These are phyloP conservation scores for Chalcis sispes DNA, from an alignment of 2,888 invertebrate species.

Conservation along the genomic window DNA sequence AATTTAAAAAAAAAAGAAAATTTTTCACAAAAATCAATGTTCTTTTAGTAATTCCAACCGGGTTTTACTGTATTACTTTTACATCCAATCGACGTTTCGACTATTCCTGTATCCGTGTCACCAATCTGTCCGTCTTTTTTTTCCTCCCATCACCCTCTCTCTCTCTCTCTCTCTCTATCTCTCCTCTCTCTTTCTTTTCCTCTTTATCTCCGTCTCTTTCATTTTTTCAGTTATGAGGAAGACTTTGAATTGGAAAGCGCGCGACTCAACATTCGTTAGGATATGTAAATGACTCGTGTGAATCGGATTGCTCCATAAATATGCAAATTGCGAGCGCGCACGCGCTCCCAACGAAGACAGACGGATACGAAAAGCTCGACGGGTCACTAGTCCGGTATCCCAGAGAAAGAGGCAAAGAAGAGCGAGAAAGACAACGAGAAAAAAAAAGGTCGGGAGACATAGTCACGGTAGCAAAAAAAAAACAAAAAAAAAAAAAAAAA, in stretches of 20 bases:
- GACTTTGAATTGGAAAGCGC: slow-evolving; percentile 54
- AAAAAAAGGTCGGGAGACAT: neutral
- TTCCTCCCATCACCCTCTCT: neutral
- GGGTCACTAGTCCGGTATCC: neutral
- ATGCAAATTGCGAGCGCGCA: slow-evolving; percentile 53
- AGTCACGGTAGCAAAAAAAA: neutral
- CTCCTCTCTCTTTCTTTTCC: slow-evolving; percentile 10
- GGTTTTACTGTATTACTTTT: slow-evolving; percentile 22
- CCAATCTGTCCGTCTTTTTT: slow-evolving; percentile 31
- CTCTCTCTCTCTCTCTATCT: neutral
- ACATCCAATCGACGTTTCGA: neutral
- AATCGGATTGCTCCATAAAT: slow-evolving; percentile 57
- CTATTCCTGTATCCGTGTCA: too few relatives aligned
- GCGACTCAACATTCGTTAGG: slow-evolving; percentile 55
- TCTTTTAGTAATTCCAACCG: slow-evolving; percentile 17
- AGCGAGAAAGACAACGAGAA: neutral
- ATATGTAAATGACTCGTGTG: slow-evolving; percentile 57
- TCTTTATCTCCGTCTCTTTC: slow-evolving; percentile 16
- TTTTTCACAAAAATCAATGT: slow-evolving; percentile 20
- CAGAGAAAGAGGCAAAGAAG: neutral
- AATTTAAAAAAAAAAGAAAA: neutral
- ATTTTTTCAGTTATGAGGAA: slow-evolving; percentile 46
- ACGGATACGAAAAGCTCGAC: slow-evolving; percentile 34
- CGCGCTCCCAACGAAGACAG: slow-evolving; percentile 31
- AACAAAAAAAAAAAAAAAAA: neutral